Evolutionary conservation across 2,797 vertebrate genomes (phyloP).

Genomic region (Micrastur ruficollis): DNA sequence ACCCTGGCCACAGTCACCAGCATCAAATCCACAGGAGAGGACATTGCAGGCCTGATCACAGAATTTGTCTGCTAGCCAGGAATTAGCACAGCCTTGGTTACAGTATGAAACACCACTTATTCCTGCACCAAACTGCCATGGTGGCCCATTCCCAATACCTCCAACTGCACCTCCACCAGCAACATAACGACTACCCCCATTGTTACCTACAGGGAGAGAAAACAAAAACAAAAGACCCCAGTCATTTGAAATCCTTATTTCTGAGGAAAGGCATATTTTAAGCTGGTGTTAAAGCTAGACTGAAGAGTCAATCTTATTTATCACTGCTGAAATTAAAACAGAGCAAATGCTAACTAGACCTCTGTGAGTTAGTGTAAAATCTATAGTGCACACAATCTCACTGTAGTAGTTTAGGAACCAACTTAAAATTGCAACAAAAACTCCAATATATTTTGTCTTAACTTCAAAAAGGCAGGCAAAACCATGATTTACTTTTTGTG

Average conservation of each 20-base stretch:
- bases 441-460: neutral
- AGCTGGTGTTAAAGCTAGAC: neutral
- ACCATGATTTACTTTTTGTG: neutral
- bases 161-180: constrained; percentile 77
- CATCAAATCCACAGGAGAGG: constrained; percentile 91
- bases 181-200: constrained; percentile 78
- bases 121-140: constrained; percentile 91
- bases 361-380: neutral
- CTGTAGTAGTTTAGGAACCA: neutral
- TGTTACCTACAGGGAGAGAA: constrained; percentile 65
- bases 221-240: neutral
- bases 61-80: constrained; percentile 98
- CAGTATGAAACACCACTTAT: constrained; percentile 88
- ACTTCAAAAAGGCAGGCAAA: neutral
- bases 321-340: neutral
- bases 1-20: constrained; percentile 97
- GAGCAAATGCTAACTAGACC: neutral
- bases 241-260: neutral
- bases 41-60: constrained; percentile 98
- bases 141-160: constrained; percentile 78
- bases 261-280: neutral
- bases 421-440: neutral
- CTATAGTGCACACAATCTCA: neutral
- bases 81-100: constrained; percentile 97
- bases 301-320: neutral